Evolutionary conservation across 1,140 invertebrate species (phyloP), one percentile per base, ranked within the genome.

Genomic region (Zaprionus ghesquierei): DNA sequence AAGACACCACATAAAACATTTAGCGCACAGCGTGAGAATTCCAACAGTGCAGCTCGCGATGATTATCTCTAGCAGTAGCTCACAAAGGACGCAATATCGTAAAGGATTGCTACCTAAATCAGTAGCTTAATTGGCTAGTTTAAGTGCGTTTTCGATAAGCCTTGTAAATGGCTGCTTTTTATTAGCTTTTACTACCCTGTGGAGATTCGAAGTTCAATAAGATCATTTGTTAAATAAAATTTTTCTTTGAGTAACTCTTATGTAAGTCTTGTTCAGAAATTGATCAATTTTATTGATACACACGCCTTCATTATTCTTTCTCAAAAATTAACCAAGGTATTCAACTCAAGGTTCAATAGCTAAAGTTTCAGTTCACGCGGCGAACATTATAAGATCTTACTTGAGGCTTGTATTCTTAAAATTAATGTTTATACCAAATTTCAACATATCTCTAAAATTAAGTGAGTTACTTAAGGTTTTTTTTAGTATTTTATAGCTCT

Each of bases 11-110:
- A 56, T 61, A 10, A 55, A 29, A 64, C 27, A 46, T 56, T 46
- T 31, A 10, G 46, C 33, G 13, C 13, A 60, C 46, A 49, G 55
- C 70, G 70, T 73, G 70, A 69, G 70, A 73, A 65, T n/a, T 53
- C 23, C 13, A 46, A 9, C 41, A 65, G 18, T 55, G 27, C 58
- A n/a, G 22, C 6, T 29, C 29, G 15, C 10, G 5, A 18, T 53
- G n/a, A 63, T 54, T 41, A 41, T 38, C 50, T 8, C 9, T 9
- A 29, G 27, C n/a, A 53, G 10, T 54, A 63, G 50, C 35, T 54
- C 33, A 25, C 35, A 41, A 41, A 41, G 35, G 60, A 23, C 41
- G 41, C 18, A 22, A 46, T 22, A 18, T 46, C 41, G 18, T 46
- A 15, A 8, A 41, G n/a, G 2, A 41, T n/a, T n/a, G n/a, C n/a